Conservation (phyloP, 2,888 invertebrate genomes). For the Temnothorax ravouxi region DNA sequence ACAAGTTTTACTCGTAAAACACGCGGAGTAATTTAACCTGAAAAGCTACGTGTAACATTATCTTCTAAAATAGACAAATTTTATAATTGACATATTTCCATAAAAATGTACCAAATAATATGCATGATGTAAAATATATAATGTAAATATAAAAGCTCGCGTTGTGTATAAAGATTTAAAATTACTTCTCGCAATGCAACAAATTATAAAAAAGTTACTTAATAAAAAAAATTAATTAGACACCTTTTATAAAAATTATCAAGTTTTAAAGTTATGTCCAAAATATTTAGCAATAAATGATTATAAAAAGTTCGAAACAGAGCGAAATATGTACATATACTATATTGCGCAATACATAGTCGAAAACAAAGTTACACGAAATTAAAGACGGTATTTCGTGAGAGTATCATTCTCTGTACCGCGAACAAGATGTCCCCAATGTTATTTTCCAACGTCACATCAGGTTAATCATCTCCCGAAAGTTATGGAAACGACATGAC, state of each 20-base stretch:
- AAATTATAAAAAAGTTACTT: background rate
- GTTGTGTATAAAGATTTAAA: background rate
- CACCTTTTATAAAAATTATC: background rate
- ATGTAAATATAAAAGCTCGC: background rate
- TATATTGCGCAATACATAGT: background rate
- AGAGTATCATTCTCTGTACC: constrained; percentile 55
- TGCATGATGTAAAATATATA: background rate
- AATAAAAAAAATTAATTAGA: background rate
- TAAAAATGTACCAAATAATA: background rate
- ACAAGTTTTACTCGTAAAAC: constrained; percentile 42
- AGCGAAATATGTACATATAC: background rate
- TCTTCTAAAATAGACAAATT: constrained; percentile 13
- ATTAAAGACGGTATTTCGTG: constrained; percentile 13
- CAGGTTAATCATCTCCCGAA: constrained; percentile 84
- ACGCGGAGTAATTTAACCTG: constrained; percentile 13
- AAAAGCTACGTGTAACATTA: constrained; percentile 8
- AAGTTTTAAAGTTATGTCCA: background rate
- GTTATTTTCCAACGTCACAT: constrained; percentile 84
- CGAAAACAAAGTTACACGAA: constrained; percentile 57
- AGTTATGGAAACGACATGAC: constrained; percentile 80
- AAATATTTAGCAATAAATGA: constrained; percentile 4
- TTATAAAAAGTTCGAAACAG: background rate
- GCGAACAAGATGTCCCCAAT: constrained; percentile 71
- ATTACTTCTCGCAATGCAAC: background rate
- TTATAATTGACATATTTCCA: constrained; percentile 4